These are phyloP conservation scores for Chirona hameri DNA, from an alignment of 2,888 invertebrate species.

Conservation along the genomic window DNA sequence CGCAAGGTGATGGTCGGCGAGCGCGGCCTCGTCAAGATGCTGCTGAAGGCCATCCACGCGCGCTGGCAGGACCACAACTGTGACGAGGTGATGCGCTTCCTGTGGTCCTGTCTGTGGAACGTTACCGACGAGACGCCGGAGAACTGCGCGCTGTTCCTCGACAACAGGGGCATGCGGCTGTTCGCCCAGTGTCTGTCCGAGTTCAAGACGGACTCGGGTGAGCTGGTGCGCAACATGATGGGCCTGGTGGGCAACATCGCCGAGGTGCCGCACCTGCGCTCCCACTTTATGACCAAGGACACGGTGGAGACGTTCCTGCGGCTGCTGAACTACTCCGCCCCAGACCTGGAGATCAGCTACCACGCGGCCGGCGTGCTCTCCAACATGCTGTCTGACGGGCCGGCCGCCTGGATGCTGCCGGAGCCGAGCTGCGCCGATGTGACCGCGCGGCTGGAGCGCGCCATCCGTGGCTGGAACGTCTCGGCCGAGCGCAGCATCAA, in stretches of 20 bases:
- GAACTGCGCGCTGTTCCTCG: slow-evolving; percentile 87
- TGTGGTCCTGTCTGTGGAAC: slow-evolving; percentile 99
- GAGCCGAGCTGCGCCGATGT: slow-evolving; percentile 68
- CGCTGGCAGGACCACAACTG: slow-evolving; percentile 50
- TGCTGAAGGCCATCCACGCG: slow-evolving; percentile 13
- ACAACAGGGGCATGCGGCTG: slow-evolving; percentile 80
- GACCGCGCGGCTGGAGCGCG: slow-evolving; percentile 67
- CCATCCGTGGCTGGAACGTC: slow-evolving; percentile 85
- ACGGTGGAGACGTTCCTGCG: slow-evolving; percentile 61
- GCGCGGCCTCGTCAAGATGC: slow-evolving; percentile 55
- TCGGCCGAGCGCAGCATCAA: slow-evolving; percentile 88
- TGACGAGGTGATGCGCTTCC: slow-evolving; percentile 94
- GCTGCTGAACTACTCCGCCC: slow-evolving; percentile 65
- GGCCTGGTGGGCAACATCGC: slow-evolving; percentile 93
- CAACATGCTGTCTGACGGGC: slow-evolving; percentile 91
- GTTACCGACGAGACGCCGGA: slow-evolving; percentile 89
- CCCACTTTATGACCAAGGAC: slow-evolving; percentile 72
- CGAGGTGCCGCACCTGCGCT: slow-evolving; percentile 78
- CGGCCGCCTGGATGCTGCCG: slow-evolving; percentile 71
- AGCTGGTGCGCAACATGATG: slow-evolving; percentile 96
- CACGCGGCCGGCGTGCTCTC: slow-evolving; percentile 94
- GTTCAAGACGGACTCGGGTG: slow-evolving; percentile 62
- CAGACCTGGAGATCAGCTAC: slow-evolving; percentile 68
- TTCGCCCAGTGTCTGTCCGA: slow-evolving; percentile 73
- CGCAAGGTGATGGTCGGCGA: slow-evolving; percentile 90